Evolutionary conservation across 2,113 vertebrate genomes (phyloP), one percentile per base, ranked within the genome.

Genomic region (Astur gentilis): DNA sequence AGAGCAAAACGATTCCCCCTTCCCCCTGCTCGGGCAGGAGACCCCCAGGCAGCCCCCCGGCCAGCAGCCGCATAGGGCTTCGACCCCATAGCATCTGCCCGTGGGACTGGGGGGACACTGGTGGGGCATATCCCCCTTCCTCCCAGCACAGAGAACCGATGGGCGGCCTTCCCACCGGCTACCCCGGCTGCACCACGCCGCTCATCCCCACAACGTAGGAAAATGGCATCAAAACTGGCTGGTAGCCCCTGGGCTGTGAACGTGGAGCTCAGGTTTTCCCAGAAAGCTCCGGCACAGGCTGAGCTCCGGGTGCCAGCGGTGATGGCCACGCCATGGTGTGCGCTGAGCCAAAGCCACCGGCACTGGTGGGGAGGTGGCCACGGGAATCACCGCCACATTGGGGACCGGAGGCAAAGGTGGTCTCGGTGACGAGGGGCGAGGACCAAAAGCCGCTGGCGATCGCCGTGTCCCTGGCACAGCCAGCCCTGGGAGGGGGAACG

Each of bases 371-470:
- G 69, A 62, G 42, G 34, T 2, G 8, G 25, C 75, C 5, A 3
- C 21, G 5, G 2, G 61, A 26, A 55, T 38, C 71, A 8, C 19
- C n/a, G 1, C 45, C 52, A 8, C 0, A 0, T 0, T 36, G 52
- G 52, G 34, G 5, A 26, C 32, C 5, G 1, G 40, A 36, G 47
- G 4, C 34, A 69, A 42, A 66, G 32, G 34, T 13, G 26, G 13
- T 40, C n/a, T 66, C 0, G 2, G 47, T 4, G 66, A 38, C 0
- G 1, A 58, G 44, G 45, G 3, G 13, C 4, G 3, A 75, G 32
- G 27, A 81, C 44, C 8, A 27, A 45, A 76, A 80, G 10, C 16
- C 67, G 19, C 18, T 9, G 1, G 31, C 0, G 3, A 50, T 31
- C 4, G 2, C 42, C 2, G 1, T 9, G 40, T 47, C 52, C 61